A percentile compares a stretch with the other conserved stretches of the same genome.
phyloP scores from a whole-genome alignment of 2,113 vertebrate genomes.

The Sander vitreus region DNA sequence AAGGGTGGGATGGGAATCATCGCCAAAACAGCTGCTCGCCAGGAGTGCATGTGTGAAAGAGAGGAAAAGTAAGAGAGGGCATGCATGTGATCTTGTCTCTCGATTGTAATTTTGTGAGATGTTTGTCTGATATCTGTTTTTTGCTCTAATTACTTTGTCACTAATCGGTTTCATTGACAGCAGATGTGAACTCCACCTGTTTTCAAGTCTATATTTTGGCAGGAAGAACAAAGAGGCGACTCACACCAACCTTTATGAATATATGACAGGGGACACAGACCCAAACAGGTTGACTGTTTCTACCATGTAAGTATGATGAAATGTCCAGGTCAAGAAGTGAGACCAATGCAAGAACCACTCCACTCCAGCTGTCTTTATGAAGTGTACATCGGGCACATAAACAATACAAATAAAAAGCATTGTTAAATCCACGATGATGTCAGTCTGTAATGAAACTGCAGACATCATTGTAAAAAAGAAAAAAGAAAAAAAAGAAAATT shows the following conservation, averaged over 20 bases:
- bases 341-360: not conserved
- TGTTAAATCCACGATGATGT: not conserved
- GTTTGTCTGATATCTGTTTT: slow-evolving; percentile 35
- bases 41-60: slow-evolving; percentile 16
- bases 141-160: slow-evolving; percentile 4
- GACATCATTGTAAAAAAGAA: not conserved
- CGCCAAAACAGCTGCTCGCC: slow-evolving; percentile 40
- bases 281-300: not conserved
- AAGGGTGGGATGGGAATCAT: slow-evolving; percentile 16
- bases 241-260: not conserved
- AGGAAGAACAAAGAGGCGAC: not conserved
- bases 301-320: not conserved
- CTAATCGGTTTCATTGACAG: not conserved
- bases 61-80: no score
- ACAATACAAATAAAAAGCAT: not conserved
- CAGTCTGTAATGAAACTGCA: not conserved
- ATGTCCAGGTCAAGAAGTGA: not conserved
- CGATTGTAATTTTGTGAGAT: slow-evolving; percentile 13
- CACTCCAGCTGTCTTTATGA: not conserved
- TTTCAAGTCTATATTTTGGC: not conserved
- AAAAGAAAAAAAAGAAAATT: not conserved
- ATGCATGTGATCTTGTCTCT: not conserved
- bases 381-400: not conserved
- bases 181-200: slow-evolving; percentile 35
- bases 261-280: not conserved